A percentile compares a stretch with the other conserved stretches of the same genome.
Conservation (phyloP, 2,888 invertebrate species). For the Drosophila suboccidentalis region DNA sequence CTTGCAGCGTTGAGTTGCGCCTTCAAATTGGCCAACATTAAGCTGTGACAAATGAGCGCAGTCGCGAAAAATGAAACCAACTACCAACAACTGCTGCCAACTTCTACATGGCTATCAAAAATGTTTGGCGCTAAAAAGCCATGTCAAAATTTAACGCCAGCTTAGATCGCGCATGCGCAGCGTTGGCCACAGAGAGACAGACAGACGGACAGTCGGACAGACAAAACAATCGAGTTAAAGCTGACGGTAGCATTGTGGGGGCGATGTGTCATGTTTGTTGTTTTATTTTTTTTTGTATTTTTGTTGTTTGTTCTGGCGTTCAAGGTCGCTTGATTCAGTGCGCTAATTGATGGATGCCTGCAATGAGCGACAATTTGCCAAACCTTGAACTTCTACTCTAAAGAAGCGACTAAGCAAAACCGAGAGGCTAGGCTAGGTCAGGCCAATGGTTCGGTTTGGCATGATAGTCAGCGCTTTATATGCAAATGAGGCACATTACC, state of each 20-base stretch:
- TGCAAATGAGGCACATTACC: conserved; percentile 64
- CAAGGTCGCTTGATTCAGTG: conserved; percentile 54
- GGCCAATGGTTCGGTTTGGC: conserved; percentile 16
- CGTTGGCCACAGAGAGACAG: conserved; percentile 8
- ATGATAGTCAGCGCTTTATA: conserved; percentile 51
- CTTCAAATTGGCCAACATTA: conserved; percentile 62
- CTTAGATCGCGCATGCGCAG: conserved; percentile 45
- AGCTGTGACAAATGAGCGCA: conserved; percentile 70
- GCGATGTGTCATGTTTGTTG: conserved; percentile 47
- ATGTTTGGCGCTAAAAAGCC: conserved; percentile 72
- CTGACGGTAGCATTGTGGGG: conserved; percentile 39
- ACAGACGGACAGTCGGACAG: conserved; percentile 3
- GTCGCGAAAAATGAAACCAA: conserved; percentile 47
- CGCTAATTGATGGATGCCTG: conserved; percentile 70
- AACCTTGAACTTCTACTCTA: conserved; percentile 71
- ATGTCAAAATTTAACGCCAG: conserved; percentile 79
- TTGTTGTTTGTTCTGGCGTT: conserved; percentile 44
- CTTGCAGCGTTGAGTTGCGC: conserved; percentile 32
- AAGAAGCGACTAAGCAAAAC: conserved; percentile 19
- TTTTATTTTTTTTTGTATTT: conserved; percentile 8
- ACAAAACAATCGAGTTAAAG: conserved; percentile 1
- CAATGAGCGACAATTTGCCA: conserved; percentile 75
- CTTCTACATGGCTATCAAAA: conserved; percentile 38
- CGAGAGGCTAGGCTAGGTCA: conserved; percentile 36
- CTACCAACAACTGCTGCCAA: conserved; percentile 17